phyloP scores from a whole-genome alignment of 1,140 invertebrate species.

The Psix sp. region DNA sequence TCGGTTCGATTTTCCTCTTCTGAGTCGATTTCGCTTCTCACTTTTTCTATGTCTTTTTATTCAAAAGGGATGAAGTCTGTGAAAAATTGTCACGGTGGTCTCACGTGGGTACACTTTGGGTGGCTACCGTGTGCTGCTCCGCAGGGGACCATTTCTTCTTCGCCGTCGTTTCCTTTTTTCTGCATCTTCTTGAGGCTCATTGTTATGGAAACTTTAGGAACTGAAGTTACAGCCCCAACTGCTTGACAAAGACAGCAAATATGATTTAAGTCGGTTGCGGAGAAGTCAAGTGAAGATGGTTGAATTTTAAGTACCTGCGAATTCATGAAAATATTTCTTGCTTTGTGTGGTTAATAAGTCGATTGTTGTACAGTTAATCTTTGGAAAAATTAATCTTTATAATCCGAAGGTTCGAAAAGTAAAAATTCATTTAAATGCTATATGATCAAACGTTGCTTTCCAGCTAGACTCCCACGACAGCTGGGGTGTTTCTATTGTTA shows the following conservation, averaged over 20 bases:
- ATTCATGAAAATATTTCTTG: slow-evolving; percentile 9
- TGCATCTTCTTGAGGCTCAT: slow-evolving; percentile 6
- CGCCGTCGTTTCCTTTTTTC: slow-evolving; percentile 15
- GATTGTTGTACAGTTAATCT: slow-evolving; percentile 17
- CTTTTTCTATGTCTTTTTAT: slow-evolving; percentile 41
- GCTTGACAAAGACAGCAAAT: slow-evolving; percentile 9
- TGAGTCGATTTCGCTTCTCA: slow-evolving; percentile 22
- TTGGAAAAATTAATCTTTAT: slow-evolving; percentile 6
- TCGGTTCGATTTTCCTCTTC: slow-evolving; percentile 27
- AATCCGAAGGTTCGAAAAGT: background rate
- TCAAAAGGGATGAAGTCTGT: slow-evolving; percentile 65
- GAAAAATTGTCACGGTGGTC: slow-evolving; percentile 70
- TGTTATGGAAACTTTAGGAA: slow-evolving; percentile 12
- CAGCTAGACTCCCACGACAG: no score
- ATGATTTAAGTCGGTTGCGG: background rate
- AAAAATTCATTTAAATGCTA: background rate
- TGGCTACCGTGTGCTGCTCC: slow-evolving; percentile 67
- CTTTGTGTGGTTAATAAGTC: slow-evolving; percentile 4
- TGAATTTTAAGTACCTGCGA: slow-evolving; percentile 16
- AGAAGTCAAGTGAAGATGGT: slow-evolving; percentile 12
- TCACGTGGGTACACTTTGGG: slow-evolving; percentile 63
- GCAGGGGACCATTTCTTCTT: slow-evolving; percentile 62
- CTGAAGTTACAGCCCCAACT: background rate
- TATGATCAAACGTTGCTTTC: no score
- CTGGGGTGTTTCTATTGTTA: no score